Evolutionary conservation across 2,888 invertebrate genomes (phyloP).

Genomic region (Embidobia sp.): DNA sequence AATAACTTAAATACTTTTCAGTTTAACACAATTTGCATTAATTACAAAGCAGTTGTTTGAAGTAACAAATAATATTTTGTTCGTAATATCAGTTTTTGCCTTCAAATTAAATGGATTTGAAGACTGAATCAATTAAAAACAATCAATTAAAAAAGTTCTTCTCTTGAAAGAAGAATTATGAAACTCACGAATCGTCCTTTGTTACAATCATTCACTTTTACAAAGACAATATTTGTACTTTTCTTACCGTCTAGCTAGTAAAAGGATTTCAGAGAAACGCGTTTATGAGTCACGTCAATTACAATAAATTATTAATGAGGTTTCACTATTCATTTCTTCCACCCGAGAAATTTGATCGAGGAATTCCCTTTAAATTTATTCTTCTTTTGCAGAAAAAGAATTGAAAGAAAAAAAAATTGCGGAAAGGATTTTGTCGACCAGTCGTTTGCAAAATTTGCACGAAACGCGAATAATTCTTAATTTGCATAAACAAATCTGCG

Average conservation of each 20-base stretch:
- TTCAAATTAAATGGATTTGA: too few species aligned
- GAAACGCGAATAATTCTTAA: slow-evolving; percentile 17
- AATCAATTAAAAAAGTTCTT: too few species aligned
- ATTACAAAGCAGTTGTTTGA: too few species aligned
- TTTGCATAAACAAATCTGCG: slow-evolving; percentile 44
- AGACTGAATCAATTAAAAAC: too few species aligned
- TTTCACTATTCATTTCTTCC: slow-evolving; percentile 8
- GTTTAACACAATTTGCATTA: too few species aligned
- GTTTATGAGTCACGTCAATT: slow-evolving; percentile 23
- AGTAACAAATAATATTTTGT: too few species aligned
- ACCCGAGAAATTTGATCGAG: background rate
- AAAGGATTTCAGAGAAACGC: slow-evolving; percentile 15
- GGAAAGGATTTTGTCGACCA: too few species aligned
- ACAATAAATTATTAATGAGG: slow-evolving; percentile 21
- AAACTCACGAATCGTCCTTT: too few species aligned
- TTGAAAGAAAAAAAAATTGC: slow-evolving; percentile 4
- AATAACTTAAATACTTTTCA: too few species aligned
- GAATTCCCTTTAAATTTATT: background rate
- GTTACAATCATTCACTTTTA: too few species aligned
- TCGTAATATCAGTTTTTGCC: too few species aligned
- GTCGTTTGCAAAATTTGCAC: background rate
- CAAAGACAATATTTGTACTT: slow-evolving; percentile 14
- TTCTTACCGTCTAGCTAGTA: background rate
- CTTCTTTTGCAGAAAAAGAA: background rate
- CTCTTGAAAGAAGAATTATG: too few species aligned